Evolutionary conservation across 2,113 vertebrate species (phyloP).

Genomic region (Dicrurus megarhynchus): DNA sequence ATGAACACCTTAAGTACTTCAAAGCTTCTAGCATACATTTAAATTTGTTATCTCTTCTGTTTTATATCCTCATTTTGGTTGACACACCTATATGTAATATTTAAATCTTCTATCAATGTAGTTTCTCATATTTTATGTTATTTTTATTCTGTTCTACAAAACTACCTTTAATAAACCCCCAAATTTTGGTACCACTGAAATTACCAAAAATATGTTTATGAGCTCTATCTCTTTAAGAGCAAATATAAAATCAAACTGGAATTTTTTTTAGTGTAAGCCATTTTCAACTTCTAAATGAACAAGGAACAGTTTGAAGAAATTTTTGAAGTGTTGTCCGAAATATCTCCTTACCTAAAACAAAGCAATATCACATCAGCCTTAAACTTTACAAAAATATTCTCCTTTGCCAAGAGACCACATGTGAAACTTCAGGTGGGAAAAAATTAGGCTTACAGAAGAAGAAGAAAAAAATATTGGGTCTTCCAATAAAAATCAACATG

Average conservation of each 20-base stretch:
- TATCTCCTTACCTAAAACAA: slow-evolving; percentile 16
- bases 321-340: background rate
- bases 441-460: slow-evolving; percentile 15
- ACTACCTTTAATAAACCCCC: background rate
- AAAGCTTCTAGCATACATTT: background rate
- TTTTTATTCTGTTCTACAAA: background rate
- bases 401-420: slow-evolving; percentile 45
- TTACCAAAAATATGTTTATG: background rate
- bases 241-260: background rate
- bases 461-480: background rate
- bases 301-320: background rate
- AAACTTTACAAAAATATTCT: slow-evolving; percentile 22
- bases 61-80: background rate
- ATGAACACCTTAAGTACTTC: background rate
- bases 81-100: background rate
- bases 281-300: slow-evolving; percentile 2
- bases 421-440: slow-evolving; percentile 39
- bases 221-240: background rate
- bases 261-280: background rate
- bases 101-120: background rate
- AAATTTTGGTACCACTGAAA: background rate
- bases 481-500: slow-evolving; percentile 50
- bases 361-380: slow-evolving; percentile 12
- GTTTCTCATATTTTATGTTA: background rate
- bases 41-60: background rate